These are phyloP conservation scores for Bos javanicus DNA, from an alignment of 2,113 vertebrate species.

Conservation along the genomic window DNA sequence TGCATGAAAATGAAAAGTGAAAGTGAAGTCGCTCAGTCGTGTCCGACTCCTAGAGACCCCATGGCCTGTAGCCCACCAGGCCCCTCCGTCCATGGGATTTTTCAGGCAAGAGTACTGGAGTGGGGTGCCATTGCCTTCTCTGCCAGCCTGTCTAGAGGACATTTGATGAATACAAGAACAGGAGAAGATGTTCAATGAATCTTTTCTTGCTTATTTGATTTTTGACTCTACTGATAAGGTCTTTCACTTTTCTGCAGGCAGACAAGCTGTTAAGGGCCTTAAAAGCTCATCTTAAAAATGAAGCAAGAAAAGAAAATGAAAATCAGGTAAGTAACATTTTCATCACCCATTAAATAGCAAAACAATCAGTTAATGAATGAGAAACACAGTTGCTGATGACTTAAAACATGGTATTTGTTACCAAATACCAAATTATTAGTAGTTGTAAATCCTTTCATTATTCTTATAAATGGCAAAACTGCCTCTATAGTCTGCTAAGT, in stretches of 20 bases:
- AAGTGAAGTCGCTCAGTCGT: too few species aligned
- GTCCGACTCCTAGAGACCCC: too few species aligned
- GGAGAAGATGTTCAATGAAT: background rate
- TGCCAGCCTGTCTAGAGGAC: background rate
- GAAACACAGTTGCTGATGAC: background rate
- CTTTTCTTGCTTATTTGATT: background rate
- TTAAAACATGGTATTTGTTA: background rate
- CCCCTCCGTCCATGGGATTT: too few species aligned
- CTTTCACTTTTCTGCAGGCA: slow-evolving; percentile 80
- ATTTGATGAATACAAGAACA: background rate
- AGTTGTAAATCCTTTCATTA: background rate
- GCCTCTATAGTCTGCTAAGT: background rate
- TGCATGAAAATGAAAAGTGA: too few species aligned
- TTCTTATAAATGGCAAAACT: background rate
- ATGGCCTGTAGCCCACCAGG: too few species aligned
- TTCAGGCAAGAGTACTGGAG: too few species aligned
- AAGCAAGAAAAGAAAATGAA: slow-evolving; percentile 55
- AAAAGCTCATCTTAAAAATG: slow-evolving; percentile 81
- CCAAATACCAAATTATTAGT: background rate
- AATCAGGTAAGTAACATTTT: slow-evolving; percentile 72
- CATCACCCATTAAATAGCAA: background rate
- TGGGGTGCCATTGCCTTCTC: too few species aligned
- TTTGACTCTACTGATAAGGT: slow-evolving; percentile 22
- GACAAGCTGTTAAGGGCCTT: slow-evolving; percentile 88
- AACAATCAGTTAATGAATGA: background rate